Base-by-base conservation (phyloP, 64 coral and sea anemone species). In the Montipora cactus region DNA sequence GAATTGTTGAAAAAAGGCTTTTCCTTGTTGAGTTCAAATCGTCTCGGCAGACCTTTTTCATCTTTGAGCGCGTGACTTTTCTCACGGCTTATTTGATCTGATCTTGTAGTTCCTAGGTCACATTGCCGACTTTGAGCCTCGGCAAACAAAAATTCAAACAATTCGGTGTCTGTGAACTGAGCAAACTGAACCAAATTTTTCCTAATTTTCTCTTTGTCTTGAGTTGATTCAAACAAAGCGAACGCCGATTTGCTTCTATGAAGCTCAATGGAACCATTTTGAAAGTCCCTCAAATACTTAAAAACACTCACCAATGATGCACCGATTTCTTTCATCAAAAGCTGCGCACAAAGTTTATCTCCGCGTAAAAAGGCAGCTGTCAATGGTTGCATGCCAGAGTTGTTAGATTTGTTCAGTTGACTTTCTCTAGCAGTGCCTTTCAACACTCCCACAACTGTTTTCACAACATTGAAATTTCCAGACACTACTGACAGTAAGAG, bases 361-460 rank as follows among this genome's bases (percentile, higher is more conserved):
- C 94, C 94, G 61, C 88, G 90, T 46, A 89, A 18, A 81, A 95
- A 93, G 49, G 96, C 96, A 69, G 77, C 93, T 59, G 92, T 85
- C 76, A 98, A 73, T 10, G 96, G 93, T 12, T 87, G 92, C 81
- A 95, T 98, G n/a, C 96, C 96, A 87, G 70, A 87, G 94, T 98
- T 95, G 96, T 98, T 95, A 87, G 19, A 23, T 48, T 87, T 79
- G 83, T 95, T 91, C 46, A 95, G 79, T 37, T 94, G 81, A 57
- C 77, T 74, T 25, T 16, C 13, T 28, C 58, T 52, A 46, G 62
- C 67, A 8, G 67, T 87, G 15, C 67, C 81, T 90, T 21, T 89
- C 59, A 93, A 78, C 11, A 80, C 23, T 22, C 79, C 47, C 20
- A 98, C 51, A 7, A 95, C 83, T 8, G 79, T 83, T 92, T 88